Evolutionary conservation across 2,113 vertebrate genomes (phyloP).

Genomic region (Paradoxurus hermaphroditus): DNA sequence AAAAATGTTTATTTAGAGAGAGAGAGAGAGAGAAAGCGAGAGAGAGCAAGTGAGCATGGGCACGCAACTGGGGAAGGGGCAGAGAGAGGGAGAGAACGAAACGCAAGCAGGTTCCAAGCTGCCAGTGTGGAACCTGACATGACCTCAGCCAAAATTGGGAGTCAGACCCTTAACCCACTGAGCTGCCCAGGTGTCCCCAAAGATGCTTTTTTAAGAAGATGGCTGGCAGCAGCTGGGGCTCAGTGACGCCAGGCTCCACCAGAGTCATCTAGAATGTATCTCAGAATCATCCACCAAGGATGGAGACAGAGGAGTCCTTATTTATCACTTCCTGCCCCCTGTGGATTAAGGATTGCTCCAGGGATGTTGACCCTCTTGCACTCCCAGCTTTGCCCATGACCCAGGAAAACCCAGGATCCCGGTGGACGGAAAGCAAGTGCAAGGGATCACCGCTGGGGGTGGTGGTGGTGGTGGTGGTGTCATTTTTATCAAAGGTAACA

Average conservation of each 20-base stretch:
- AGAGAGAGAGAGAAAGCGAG: too few relatives aligned
- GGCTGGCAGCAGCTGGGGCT: neutral
- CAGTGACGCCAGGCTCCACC: neutral
- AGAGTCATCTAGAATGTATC: neutral
- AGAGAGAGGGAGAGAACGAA: too few relatives aligned
- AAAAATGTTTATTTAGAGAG: too few relatives aligned
- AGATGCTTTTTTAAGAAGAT: neutral
- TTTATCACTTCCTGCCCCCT: neutral
- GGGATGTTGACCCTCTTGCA: neutral
- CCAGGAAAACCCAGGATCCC: neutral
- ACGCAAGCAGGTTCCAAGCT: too few relatives aligned
- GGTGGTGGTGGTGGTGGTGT: neutral
- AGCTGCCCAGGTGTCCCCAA: neutral
- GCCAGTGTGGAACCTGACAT: too few relatives aligned
- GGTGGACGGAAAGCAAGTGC: neutral
- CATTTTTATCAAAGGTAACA: neutral
- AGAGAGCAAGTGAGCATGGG: too few relatives aligned
- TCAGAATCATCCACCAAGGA: neutral
- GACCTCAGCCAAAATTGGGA: too few relatives aligned
- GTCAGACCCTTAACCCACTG: too few relatives aligned
- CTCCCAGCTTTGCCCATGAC: neutral
- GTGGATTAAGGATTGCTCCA: neutral
- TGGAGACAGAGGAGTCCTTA: neutral
- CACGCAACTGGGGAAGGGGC: too few relatives aligned
- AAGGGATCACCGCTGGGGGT: neutral